These are phyloP conservation scores for Acinonyx jubatus DNA, from an alignment of 2,113 vertebrate genomes.

Conservation along the genomic window DNA sequence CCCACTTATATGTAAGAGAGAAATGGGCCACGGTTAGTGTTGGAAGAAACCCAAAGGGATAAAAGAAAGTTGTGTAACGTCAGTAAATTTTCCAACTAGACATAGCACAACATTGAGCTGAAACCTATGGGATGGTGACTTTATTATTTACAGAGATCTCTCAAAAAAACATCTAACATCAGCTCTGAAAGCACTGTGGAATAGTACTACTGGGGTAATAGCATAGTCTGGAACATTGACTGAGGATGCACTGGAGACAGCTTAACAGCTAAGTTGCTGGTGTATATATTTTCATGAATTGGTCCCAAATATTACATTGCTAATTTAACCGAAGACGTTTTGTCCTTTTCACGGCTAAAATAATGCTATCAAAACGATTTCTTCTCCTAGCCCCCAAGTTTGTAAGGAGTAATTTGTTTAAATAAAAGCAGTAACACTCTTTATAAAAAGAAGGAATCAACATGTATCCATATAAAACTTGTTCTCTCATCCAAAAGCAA, in stretches of 20 bases:
- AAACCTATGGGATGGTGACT: background rate
- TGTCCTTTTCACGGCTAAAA: background rate
- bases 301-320: background rate
- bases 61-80: background rate
- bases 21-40: background rate
- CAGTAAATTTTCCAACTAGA: background rate
- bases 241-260: background rate
- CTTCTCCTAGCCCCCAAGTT: background rate
- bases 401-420: slow-evolving; percentile 11
- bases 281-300: background rate
- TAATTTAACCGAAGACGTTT: slow-evolving; percentile 39
- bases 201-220: background rate
- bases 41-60: background rate
- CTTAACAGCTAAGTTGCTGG: background rate
- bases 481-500: background rate
- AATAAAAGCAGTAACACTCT: slow-evolving; percentile 37
- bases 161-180: background rate
- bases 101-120: background rate
- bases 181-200: background rate
- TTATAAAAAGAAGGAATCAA: background rate
- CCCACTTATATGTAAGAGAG: slow-evolving; percentile 12
- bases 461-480: background rate
- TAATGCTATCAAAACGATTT: background rate
- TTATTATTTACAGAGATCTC: background rate
- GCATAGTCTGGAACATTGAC: background rate